These are phyloP conservation scores for Spondyliosoma cantharus DNA, from an alignment of 2,797 vertebrate species.

Conservation along the genomic window DNA sequence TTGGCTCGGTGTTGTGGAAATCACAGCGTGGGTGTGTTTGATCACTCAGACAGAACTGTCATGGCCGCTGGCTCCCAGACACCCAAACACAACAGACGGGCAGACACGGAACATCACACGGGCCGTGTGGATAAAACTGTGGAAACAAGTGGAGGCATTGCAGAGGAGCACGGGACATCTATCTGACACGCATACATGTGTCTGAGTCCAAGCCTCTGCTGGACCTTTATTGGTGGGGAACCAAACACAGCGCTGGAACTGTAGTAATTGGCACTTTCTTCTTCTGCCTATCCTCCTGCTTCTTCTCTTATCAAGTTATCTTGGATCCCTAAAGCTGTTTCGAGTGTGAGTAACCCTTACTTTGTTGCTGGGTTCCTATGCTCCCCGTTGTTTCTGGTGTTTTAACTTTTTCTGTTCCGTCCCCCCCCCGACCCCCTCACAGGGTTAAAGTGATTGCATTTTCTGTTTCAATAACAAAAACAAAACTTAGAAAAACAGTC, in stretches of 20 bases:
- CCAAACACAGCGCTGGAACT: conserved; percentile 4
- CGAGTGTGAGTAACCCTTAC: too few species aligned
- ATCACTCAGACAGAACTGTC: conserved; percentile 70
- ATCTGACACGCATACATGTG: not conserved
- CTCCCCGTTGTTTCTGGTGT: too few species aligned
- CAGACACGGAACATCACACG: conserved; percentile 50
- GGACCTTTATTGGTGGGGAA: not conserved
- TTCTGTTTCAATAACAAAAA: too few species aligned
- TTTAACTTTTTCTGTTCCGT: too few species aligned
- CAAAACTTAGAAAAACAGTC: too few species aligned
- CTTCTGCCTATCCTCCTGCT: not conserved
- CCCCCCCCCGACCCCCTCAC: too few species aligned
- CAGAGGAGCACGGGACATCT: conserved; percentile 20
- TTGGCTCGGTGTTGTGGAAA: conserved; percentile 64
- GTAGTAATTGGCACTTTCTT: not conserved
- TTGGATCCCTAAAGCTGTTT: too few species aligned
- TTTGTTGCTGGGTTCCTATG: too few species aligned
- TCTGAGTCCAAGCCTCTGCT: conserved; percentile 4
- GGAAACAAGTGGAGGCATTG: conserved; percentile 44
- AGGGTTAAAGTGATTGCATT: too few species aligned
- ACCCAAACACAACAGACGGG: conserved; percentile 65
- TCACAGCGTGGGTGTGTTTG: conserved; percentile 70
- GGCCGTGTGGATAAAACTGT: conserved; percentile 51
- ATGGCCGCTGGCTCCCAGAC: conserved; percentile 61
- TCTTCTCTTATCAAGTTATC: too few species aligned